Conservation (phyloP, 1,140 invertebrate species). For the Phortica variegata region DNA sequence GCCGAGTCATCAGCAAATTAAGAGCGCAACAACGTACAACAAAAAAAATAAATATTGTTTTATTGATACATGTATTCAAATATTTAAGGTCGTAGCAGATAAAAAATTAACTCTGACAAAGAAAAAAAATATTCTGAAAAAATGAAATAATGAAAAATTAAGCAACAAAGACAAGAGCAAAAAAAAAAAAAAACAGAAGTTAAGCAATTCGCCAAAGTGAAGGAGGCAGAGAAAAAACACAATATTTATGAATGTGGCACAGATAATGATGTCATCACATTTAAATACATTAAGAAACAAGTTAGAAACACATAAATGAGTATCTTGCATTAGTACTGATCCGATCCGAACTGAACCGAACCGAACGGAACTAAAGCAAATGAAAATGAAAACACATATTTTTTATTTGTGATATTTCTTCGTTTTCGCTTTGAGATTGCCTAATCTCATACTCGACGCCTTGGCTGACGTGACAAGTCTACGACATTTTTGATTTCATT, state of each 20-base stretch:
- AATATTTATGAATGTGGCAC: constrained; percentile 25
- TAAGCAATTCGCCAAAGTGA: constrained; percentile 5
- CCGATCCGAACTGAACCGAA: too few species aligned
- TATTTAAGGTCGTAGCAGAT: constrained; percentile 29
- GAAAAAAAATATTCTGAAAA: constrained; percentile 6
- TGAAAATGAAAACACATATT: too few species aligned
- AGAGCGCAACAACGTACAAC: too few species aligned
- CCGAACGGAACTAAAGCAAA: too few species aligned
- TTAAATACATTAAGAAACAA: constrained; percentile 45
- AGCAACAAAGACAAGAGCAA: constrained; percentile 7
- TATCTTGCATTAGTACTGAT: too few species aligned
- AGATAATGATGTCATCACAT: constrained; percentile 49
- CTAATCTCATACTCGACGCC: too few species aligned
- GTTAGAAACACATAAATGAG: constrained; percentile 27
- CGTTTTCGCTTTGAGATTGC: too few species aligned
- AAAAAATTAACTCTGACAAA: constrained; percentile 48
- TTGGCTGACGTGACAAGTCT: too few species aligned
- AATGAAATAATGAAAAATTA: constrained; percentile 7
- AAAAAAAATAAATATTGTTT: too few species aligned
- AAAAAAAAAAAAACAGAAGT: neutral
- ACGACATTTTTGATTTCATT: neutral
- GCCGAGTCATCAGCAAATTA: too few species aligned
- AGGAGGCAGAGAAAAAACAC: constrained; percentile 16
- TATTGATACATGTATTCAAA: neutral
- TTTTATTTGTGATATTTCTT: too few species aligned